A percentile compares a stretch with the other conserved stretches of the same genome.
Conservation (phyloP, 2,113 vertebrate genomes). For the Centropus unirufus region DNA sequence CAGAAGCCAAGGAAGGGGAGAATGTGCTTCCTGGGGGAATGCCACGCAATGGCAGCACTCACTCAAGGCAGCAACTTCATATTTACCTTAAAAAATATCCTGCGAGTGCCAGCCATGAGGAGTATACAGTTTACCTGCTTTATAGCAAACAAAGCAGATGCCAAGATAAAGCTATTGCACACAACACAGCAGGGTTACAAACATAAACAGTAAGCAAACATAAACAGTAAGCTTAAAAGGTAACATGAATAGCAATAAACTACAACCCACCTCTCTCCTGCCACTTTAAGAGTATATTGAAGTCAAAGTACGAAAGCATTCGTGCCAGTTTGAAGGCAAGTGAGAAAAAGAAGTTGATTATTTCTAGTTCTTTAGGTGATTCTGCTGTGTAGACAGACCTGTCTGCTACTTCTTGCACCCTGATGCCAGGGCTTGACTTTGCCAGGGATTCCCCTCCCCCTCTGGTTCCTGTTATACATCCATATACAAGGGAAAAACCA, state of each 20-base stretch:
- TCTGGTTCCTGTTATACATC: background rate
- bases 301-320: background rate
- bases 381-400: background rate
- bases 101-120: background rate
- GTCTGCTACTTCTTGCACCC: background rate
- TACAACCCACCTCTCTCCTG: background rate
- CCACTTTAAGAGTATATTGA: background rate
- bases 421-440: background rate
- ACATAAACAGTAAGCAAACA: background rate
- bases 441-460: background rate
- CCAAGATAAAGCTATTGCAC: constrained; percentile 50
- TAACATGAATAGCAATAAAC: background rate
- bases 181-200: background rate
- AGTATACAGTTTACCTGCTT: constrained; percentile 23
- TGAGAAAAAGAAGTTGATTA: background rate
- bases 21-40: background rate
- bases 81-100: background rate
- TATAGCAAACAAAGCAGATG: constrained; percentile 52
- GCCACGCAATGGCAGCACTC: background rate
- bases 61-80: background rate
- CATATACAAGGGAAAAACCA: background rate
- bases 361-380: background rate
- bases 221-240: background rate
- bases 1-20: background rate
- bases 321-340: fast-evolving